These are phyloP conservation scores for Heterodera schachtii DNA, from an alignment of 1,140 invertebrate genomes.

Conservation along the genomic window DNA sequence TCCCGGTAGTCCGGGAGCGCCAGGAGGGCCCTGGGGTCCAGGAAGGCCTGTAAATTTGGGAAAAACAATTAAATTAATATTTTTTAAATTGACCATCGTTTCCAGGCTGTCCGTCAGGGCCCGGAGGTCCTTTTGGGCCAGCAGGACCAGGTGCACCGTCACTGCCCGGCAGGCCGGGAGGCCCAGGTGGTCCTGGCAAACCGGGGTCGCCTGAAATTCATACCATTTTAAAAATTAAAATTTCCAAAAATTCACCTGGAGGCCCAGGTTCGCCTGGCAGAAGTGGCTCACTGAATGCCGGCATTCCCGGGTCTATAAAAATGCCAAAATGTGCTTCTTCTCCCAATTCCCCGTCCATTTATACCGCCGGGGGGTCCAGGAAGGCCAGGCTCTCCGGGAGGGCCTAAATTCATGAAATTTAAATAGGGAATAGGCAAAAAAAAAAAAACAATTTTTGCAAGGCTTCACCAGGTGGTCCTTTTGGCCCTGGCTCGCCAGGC, in stretches of 20 bases:
- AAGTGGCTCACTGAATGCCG: slow-evolving; percentile 31
- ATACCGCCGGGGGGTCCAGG: slow-evolving; percentile 32
- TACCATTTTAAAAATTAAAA: neutral
- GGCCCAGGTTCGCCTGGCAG: slow-evolving; percentile 38
- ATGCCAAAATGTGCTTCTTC: neutral
- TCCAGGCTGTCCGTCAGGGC: slow-evolving; percentile 32
- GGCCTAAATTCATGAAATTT: slow-evolving; percentile 9
- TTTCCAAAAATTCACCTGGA: slow-evolving; percentile 19
- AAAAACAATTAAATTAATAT: neutral
- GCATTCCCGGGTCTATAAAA: slow-evolving; percentile 21
- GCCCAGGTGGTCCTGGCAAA: slow-evolving; percentile 31
- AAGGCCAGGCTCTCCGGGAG: slow-evolving; percentile 34
- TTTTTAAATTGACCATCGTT: slow-evolving; percentile 16
- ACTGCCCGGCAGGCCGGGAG: slow-evolving; percentile 36
- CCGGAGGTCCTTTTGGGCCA: slow-evolving; percentile 36
- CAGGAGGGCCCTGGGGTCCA: slow-evolving; percentile 58
- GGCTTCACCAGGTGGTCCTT: slow-evolving; percentile 17
- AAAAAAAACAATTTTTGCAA: no score
- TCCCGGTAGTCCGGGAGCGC: slow-evolving; percentile 50
- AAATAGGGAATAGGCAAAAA: no score
- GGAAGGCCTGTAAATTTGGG: slow-evolving; percentile 43
- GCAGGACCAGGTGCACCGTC: slow-evolving; percentile 34
- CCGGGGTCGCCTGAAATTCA: slow-evolving; percentile 28
- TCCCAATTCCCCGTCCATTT: slow-evolving; percentile 18
- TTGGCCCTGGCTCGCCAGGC: slow-evolving; percentile 8